Evolutionary conservation across 1,140 invertebrate species (phyloP), one percentile per base, ranked within the genome.

Genomic region (Metopolophium dirhodum): DNA sequence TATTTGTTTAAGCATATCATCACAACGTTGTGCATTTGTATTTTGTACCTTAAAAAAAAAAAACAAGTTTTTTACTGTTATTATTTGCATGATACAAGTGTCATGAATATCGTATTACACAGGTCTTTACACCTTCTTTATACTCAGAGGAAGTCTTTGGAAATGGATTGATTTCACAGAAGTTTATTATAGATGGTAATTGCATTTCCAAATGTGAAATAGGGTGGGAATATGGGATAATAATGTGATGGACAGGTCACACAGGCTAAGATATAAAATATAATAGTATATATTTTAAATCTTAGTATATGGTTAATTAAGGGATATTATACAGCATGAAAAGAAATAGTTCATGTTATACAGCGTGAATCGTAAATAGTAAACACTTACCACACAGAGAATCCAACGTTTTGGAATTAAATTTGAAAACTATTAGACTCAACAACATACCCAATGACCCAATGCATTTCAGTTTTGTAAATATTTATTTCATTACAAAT

Each of bases 121-220:
- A 41, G 22, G 45, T 41, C 8, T 30, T 6, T 49, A 23, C 1
- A 8, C 20, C 8, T 41, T 37, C 47, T 51, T 77, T 82, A n/a
- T 49, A 7, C 47, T 49, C 8, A 92, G n/a, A 92, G 1, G 6
- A 51, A 49, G 68, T 14, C 3, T 77, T 77, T 18, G 35, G 6
- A 51, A 83, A 83, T 82, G 18, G 45, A 83, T 92, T 49, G 45
- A 51, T 92, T 92, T 92, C 47, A 83, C 47, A 83, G 68, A 26
- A 14, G 22, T 90, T 0, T 49, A 82, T 18, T 91, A 77, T 45
- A 47, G 9, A 87, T 87, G 22, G 22, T 89, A 89, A 90, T 68
- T 90, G 45, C n/a, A 68, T 90, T 90, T 68, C 89, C 89, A 90
- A n/a, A 68, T n/a, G 47, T 26, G 45, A 22, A 47, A 47, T 47